These are phyloP conservation scores for Choristoneura fumiferana DNA, from an alignment of 1,140 invertebrate species.

Conservation along the genomic window DNA sequence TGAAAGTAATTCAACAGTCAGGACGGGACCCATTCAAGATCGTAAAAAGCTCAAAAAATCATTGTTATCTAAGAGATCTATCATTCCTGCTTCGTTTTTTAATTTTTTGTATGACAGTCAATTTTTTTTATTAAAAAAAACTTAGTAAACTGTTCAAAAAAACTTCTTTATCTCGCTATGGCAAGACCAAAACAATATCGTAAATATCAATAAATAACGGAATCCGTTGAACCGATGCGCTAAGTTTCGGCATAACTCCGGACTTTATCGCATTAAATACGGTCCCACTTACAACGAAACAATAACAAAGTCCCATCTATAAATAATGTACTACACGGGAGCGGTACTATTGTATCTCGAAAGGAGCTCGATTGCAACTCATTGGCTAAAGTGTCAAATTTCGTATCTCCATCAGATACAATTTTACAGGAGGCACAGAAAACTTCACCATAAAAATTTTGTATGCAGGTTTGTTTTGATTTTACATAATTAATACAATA, in stretches of 20 bases:
- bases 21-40: too few species aligned
- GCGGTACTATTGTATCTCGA: slow-evolving; percentile 1
- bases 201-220: slow-evolving; percentile 18
- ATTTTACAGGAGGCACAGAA: too few species aligned
- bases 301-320: slow-evolving; percentile 15
- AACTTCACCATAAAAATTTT: not conserved
- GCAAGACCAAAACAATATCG: not conserved
- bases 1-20: too few species aligned
- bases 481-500: not conserved
- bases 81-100: too few species aligned
- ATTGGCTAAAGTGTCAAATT: not conserved
- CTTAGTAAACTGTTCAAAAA: too few species aligned
- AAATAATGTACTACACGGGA: slow-evolving; percentile 11
- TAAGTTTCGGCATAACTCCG: slow-evolving; percentile 1
- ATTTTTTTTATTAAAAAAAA: too few species aligned
- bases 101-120: too few species aligned
- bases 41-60: too few species aligned
- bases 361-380: not conserved
- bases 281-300: not conserved
- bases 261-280: slow-evolving; percentile 6
- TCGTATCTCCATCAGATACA: not conserved
- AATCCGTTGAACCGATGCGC: not conserved
- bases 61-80: too few species aligned
- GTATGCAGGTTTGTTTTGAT: too few species aligned
- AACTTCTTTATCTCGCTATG: too few species aligned